Conservation (phyloP, 2,797 vertebrate genomes). For the Sciurus vulgaris region DNA sequence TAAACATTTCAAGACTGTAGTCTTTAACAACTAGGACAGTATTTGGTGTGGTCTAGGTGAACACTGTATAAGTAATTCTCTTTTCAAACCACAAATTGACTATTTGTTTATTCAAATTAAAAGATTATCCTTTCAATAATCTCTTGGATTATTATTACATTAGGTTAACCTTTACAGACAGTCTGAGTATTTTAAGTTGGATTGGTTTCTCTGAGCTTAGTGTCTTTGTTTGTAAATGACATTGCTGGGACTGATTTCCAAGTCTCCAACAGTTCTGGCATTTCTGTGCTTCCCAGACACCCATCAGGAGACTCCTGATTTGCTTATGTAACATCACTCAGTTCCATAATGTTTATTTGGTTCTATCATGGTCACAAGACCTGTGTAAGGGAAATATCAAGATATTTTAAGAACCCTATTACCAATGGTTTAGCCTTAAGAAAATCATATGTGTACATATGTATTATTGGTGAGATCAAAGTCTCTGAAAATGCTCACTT, state of each 20-base stretch:
- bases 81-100: neutral
- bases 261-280: neutral
- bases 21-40: neutral
- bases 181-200: neutral
- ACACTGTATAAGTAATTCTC: neutral
- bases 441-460: neutral
- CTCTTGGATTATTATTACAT: neutral
- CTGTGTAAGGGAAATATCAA: neutral
- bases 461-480: neutral
- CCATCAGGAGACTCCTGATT: neutral
- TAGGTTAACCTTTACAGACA: neutral
- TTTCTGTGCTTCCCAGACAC: neutral
- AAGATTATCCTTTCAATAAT: neutral
- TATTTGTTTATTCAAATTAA: conserved; percentile 49
- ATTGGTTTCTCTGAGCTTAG: neutral
- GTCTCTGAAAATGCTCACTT: neutral
- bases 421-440: conserved; percentile 6
- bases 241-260: neutral
- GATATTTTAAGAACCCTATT: conserved; percentile 10
- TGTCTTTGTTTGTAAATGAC: neutral
- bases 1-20: neutral
- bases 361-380: neutral
- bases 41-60: neutral
- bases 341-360: neutral
- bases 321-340: neutral